Percentiles rank a stretch among this genome's conserved stretches.
Evolutionary conservation across 1,140 invertebrate species (phyloP).

Genomic region (Harpegnathos saltator): DNA sequence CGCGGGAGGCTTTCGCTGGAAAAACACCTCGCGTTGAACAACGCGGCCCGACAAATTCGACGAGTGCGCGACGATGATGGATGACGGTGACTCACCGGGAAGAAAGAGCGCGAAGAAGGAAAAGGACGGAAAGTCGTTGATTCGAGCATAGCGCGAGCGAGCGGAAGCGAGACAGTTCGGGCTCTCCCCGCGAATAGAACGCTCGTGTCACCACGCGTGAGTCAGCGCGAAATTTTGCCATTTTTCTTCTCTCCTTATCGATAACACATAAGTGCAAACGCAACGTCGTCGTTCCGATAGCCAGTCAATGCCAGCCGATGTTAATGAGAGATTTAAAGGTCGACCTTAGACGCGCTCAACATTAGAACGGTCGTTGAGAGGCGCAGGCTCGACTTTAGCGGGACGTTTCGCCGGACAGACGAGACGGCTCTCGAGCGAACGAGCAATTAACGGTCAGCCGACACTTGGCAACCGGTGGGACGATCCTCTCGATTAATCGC

Average conservation of each 20-base stretch:
- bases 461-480: no score
- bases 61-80: conserved; percentile 46
- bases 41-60: no score
- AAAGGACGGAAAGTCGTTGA: conserved; percentile 66
- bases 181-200: no score
- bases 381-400: no score
- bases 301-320: conserved; percentile 30
- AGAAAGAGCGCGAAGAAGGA: conserved; percentile 57
- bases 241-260: conserved; percentile 15
- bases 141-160: conserved; percentile 76
- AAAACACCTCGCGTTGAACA: no score
- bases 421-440: not conserved
- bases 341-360: no score
- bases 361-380: no score
- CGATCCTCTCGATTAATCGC: no score
- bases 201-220: no score
- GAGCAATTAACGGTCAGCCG: no score
- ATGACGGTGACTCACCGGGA: conserved; percentile 71
- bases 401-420: not conserved
- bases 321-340: conserved; percentile 40
- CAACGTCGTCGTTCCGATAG: not conserved
- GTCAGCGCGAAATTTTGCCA: conserved; percentile 27
- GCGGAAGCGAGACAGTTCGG: conserved; percentile 67
- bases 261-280: conserved; percentile 15
- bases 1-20: no score